Conservation (phyloP, 2,888 invertebrate species). For the Tiliacea citrago region DNA sequence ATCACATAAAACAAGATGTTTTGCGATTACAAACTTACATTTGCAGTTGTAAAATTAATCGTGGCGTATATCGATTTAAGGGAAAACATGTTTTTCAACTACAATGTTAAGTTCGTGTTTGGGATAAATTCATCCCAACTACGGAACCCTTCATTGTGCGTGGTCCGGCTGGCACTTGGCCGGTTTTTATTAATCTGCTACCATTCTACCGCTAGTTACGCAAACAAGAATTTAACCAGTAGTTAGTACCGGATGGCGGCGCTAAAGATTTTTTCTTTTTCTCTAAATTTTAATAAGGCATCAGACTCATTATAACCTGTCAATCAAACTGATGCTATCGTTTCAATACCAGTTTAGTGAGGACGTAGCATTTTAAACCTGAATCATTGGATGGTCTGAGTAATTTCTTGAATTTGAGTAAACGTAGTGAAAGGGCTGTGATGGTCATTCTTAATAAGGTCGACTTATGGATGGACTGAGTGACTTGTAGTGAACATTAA, state of each 20-base stretch:
- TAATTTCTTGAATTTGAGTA: constrained; percentile 55
- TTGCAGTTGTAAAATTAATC: too few relatives aligned
- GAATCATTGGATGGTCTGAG: constrained; percentile 51
- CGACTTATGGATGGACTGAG: constrained; percentile 13
- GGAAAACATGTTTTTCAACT: too few relatives aligned
- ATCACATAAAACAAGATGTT: too few relatives aligned
- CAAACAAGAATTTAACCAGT: constrained; percentile 82
- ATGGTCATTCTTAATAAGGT: constrained; percentile 38
- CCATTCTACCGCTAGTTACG: constrained; percentile 75
- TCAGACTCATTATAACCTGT: constrained; percentile 78
- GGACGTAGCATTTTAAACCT: constrained; percentile 62
- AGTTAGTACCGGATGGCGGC: constrained; percentile 75
- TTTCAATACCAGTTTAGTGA: constrained; percentile 62
- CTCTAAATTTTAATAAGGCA: constrained; percentile 79
- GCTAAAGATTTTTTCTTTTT: constrained; percentile 73
- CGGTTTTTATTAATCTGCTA: constrained; percentile 68
- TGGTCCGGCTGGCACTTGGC: too few relatives aligned
- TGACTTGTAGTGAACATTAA: not conserved
- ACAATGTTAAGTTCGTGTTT: too few relatives aligned
- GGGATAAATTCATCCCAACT: too few relatives aligned
- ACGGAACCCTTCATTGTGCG: too few relatives aligned
- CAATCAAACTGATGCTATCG: constrained; percentile 79
- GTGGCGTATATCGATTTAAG: too few relatives aligned
- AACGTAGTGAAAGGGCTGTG: constrained; percentile 59
- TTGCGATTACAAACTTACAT: too few relatives aligned